Evolutionary conservation across 2,797 vertebrate genomes (phyloP).

Genomic region (Sebastes baramenuke): DNA sequence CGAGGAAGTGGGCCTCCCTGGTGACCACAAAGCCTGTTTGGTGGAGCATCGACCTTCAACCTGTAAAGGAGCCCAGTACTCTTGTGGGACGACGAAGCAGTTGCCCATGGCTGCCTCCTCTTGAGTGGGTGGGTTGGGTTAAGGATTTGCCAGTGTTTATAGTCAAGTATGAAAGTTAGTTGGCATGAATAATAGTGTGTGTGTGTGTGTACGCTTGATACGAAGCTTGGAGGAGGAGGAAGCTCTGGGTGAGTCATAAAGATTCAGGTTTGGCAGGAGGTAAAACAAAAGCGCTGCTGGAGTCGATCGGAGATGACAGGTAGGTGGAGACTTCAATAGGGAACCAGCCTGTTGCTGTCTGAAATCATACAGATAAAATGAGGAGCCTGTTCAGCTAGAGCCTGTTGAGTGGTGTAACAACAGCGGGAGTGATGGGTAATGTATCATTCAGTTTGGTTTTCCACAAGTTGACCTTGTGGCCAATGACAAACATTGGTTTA

Average conservation of each 20-base stretch:
- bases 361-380: slow-evolving; percentile 54
- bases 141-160: slow-evolving; percentile 51
- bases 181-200: slow-evolving; percentile 56
- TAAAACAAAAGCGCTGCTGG: slow-evolving; percentile 57
- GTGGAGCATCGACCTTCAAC: slow-evolving; percentile 64
- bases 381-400: slow-evolving; percentile 16
- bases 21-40: slow-evolving; percentile 70
- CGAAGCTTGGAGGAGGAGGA: slow-evolving; percentile 37
- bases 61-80: slow-evolving; percentile 58
- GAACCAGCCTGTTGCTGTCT: slow-evolving; percentile 54
- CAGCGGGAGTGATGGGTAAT: slow-evolving; percentile 23
- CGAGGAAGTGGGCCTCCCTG: slow-evolving; percentile 47
- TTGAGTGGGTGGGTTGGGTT: slow-evolving; percentile 56
- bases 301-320: slow-evolving; percentile 58
- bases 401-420: slow-evolving; percentile 35
- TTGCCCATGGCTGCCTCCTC: slow-evolving; percentile 59
- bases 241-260: slow-evolving; percentile 65
- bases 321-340: slow-evolving; percentile 49
- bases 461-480: slow-evolving; percentile 29
- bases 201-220: slow-evolving; percentile 2
- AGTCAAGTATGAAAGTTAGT: slow-evolving; percentile 53
- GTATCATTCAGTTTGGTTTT: slow-evolving; percentile 46
- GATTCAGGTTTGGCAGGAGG: slow-evolving; percentile 66
- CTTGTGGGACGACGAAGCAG: slow-evolving; percentile 43
- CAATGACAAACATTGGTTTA: slow-evolving; percentile 7